Evolutionary conservation across 1,140 invertebrate species (phyloP).

Genomic region (Plodia interpunctella): DNA sequence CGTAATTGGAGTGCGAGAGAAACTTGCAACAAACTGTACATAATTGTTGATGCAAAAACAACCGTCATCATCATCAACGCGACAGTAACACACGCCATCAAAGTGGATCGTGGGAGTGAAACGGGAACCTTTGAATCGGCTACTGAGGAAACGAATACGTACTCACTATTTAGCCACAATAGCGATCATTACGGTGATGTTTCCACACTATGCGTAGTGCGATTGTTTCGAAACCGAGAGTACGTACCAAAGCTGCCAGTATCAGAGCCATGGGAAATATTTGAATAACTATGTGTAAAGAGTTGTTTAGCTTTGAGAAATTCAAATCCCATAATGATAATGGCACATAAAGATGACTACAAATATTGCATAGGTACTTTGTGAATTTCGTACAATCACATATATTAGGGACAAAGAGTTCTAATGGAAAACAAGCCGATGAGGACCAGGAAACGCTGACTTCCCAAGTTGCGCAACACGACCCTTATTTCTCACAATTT

Average conservation of each 20-base stretch:
- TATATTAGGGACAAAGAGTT: no score
- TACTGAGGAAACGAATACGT: constrained; percentile 54
- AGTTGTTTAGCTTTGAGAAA: background rate
- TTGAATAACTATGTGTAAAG: constrained; percentile 14
- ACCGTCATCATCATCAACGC: constrained; percentile 53
- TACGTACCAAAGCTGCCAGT: constrained; percentile 25
- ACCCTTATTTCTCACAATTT: constrained; percentile 21
- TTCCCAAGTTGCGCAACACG: constrained; percentile 24
- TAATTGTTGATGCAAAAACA: constrained; percentile 72
- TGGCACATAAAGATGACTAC: background rate
- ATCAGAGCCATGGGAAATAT: constrained; percentile 35
- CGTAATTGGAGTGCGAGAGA: constrained; percentile 62
- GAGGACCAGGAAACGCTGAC: constrained; percentile 20
- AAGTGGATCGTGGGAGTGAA: constrained; percentile 74
- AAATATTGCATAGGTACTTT: background rate
- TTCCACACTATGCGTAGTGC: constrained; percentile 62
- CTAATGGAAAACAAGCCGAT: no score
- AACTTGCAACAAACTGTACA: constrained; percentile 61
- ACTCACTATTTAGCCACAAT: constrained; percentile 57
- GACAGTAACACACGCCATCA: constrained; percentile 59
- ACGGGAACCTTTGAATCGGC: constrained; percentile 64
- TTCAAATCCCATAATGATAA: no score
- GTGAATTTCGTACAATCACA: background rate
- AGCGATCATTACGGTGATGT: constrained; percentile 57
- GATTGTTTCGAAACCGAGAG: constrained; percentile 70